Conservation (phyloP, 2,113 vertebrate species). For the Manacus vitellinus region DNA sequence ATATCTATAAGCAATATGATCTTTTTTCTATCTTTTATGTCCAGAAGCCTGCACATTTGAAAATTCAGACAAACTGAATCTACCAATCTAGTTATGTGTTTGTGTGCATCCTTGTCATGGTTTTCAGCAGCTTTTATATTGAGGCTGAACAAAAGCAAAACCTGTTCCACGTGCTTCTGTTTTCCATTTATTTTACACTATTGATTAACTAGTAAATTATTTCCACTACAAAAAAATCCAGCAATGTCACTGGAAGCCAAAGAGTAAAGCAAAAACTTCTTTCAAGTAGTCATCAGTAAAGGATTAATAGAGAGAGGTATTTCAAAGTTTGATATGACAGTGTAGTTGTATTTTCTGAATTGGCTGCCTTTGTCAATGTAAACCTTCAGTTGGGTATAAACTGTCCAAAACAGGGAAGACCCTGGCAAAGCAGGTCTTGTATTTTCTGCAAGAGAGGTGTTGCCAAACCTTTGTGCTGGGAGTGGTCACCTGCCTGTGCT, state of each 20-base stretch:
- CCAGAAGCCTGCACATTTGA: background rate
- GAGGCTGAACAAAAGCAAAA: background rate
- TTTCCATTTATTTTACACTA: background rate
- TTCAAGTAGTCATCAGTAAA: background rate
- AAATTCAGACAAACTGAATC: background rate
- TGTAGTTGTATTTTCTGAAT: background rate
- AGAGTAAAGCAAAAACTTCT: background rate
- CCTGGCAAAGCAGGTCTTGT: background rate
- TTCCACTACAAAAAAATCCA: background rate
- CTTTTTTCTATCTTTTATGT: background rate
- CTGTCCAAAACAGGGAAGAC: background rate
- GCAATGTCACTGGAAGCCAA: background rate
- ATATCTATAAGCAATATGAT: background rate
- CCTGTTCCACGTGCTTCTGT: background rate
- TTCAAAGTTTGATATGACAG: background rate
- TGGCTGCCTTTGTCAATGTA: background rate
- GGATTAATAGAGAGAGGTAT: background rate
- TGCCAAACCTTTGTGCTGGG: background rate
- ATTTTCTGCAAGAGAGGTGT: background rate
- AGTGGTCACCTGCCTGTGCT: background rate
- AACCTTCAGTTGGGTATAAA: background rate
- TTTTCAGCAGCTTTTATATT: background rate
- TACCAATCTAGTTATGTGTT: background rate
- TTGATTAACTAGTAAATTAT: slow-evolving; percentile 1
- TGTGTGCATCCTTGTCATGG: background rate